Evolutionary conservation across 2,888 invertebrate genomes (phyloP).

Genomic region (Lampropteryx suffumata): DNA sequence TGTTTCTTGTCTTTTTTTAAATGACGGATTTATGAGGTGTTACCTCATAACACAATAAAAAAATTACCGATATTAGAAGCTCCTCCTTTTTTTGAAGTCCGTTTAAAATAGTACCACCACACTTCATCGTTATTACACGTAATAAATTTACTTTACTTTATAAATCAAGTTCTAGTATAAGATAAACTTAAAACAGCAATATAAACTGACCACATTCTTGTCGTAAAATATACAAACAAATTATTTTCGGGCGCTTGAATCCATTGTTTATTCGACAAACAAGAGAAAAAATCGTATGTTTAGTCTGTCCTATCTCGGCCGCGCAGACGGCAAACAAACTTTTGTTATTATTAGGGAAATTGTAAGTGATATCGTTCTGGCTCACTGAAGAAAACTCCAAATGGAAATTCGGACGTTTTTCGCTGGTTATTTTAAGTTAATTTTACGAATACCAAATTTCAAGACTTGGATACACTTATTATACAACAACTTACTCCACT

Average conservation of each 20-base stretch:
- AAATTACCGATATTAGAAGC: too few species aligned
- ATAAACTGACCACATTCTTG: slow-evolving; percentile 2
- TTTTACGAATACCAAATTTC: too few species aligned
- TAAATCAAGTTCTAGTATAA: too few species aligned
- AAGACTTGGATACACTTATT: too few species aligned
- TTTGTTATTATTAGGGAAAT: slow-evolving; percentile 39
- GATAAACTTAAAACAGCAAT: background rate
- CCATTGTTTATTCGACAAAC: slow-evolving; percentile 28
- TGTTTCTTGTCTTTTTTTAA: too few species aligned
- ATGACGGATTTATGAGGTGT: too few species aligned
- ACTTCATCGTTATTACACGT: too few species aligned
- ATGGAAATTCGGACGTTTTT: slow-evolving; percentile 22
- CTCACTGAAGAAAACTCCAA: slow-evolving; percentile 18
- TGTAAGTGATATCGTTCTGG: slow-evolving; percentile 36
- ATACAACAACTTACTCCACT: too few species aligned
- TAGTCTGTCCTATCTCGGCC: slow-evolving; percentile 35
- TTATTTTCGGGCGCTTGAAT: slow-evolving; percentile 30
- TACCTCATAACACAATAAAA: too few species aligned
- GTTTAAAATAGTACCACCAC: too few species aligned
- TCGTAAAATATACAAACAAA: slow-evolving; percentile 25
- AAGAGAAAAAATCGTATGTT: slow-evolving; percentile 35
- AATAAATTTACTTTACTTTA: too few species aligned
- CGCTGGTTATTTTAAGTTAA: background rate
- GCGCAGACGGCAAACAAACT: slow-evolving; percentile 37
- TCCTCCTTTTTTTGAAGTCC: too few species aligned